Conservation (phyloP, 2,888 invertebrate genomes). For the Standfussiana lucernea region DNA sequence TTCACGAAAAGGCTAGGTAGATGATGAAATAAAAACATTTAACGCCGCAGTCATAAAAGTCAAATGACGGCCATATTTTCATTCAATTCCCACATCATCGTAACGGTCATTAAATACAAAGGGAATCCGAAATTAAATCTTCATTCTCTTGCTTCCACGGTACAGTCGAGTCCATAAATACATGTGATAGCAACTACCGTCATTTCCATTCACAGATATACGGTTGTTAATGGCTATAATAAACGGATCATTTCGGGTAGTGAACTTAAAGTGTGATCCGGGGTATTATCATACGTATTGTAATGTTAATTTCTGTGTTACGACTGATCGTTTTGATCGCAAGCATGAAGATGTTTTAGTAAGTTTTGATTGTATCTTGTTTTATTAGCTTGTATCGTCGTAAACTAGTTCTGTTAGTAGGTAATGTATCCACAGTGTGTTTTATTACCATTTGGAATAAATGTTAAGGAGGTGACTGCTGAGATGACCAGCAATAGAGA, state of each 20-base stretch:
- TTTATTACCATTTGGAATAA: slow-evolving; percentile 16
- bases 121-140: slow-evolving; percentile 57
- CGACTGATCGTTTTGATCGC: slow-evolving; percentile 40
- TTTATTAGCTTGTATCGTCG: slow-evolving; percentile 26
- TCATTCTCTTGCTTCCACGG: slow-evolving; percentile 49
- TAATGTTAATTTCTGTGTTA: slow-evolving; percentile 50
- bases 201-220: slow-evolving; percentile 75
- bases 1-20: background rate
- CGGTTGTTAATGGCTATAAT: slow-evolving; percentile 74
- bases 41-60: slow-evolving; percentile 18
- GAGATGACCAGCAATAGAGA: no score
- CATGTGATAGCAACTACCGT: slow-evolving; percentile 68
- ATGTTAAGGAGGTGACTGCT: no score
- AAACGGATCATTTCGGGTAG: slow-evolving; percentile 74
- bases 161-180: slow-evolving; percentile 70
- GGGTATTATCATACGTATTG: slow-evolving; percentile 55
- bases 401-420: background rate
- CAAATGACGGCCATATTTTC: slow-evolving; percentile 25
- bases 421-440: background rate
- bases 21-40: slow-evolving; percentile 1
- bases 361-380: slow-evolving; percentile 40
- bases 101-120: slow-evolving; percentile 40
- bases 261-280: slow-evolving; percentile 70
- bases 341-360: slow-evolving; percentile 31
- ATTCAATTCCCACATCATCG: slow-evolving; percentile 35